Evolutionary conservation across 2,797 vertebrate species (phyloP), one percentile per base, ranked within the genome.

Genomic region (Telmatherina bonti): DNA sequence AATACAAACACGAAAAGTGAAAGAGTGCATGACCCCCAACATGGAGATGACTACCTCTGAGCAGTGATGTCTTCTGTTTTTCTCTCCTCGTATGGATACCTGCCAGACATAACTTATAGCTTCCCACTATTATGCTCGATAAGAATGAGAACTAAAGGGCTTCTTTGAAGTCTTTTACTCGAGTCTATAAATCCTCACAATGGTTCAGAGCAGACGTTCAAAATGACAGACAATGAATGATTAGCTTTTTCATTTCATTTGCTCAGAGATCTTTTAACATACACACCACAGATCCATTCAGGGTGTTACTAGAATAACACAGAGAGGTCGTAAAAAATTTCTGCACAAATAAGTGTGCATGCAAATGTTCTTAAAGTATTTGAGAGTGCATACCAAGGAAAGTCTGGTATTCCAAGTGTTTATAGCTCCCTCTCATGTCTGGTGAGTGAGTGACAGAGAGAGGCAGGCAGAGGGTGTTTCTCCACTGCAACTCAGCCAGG

Each of bases 361-460:
- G 81, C 79, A 86, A 88, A 88, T 79, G 53, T 79, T 72, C 5
- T 69, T 69, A 49, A 83, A 85, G 78, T 73, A 88, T 85, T 93
- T 86, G 79, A 85, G 85, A 74, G 84, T 75, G 70, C 85, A 88
- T 85, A 78, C 78, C 86, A 59, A 64, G 59, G 61, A 81, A 60
- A 89, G 79, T 59, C 79, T 73, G 85, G 78, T 85, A 59, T 91
- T 93, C 16, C 79, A 86, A 90, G 94, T 92, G 94, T 95, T 94
- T 93, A 93, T 85, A 95, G 96, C 96, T 97, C 96, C 95, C 96
- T 96, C 96, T 97, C 93, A 96, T 95, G 96, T 96, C 94, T 90
- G 89, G 29, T 92, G 90, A 91, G 93, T 88, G 95, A 91, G 90
- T 91, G 91, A 94, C 95, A 95, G 89, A 77, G 73, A 55, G 85